Base-by-base conservation (phyloP, 2,888 invertebrate genomes). In the Rambutsinella grinnellia region DNA sequence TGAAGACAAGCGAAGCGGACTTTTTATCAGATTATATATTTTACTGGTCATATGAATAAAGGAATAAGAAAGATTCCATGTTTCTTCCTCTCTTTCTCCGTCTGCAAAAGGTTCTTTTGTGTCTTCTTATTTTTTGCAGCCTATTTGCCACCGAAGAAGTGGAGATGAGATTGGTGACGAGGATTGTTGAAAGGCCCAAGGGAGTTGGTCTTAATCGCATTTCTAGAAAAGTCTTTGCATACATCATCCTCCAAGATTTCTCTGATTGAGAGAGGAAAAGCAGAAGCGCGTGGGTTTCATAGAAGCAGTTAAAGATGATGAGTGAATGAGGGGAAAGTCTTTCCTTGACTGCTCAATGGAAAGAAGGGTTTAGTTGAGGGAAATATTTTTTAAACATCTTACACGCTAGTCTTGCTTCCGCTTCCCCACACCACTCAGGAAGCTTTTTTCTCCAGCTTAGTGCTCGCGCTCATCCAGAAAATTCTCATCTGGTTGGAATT, bases 171-270 rank as follows among this genome's bases (percentile, higher is more conserved):
- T 76, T 76, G 65, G 76, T 47, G 62, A 56, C 56, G 49, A 68
- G 76, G 76, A 70, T 76, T 70, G 76, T 70, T 76, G 76, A 76
- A 76, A 76, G 66, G 58, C 76, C 70, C 76, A 46, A 61, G 76
- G 76, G 76, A 76, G 66, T 66, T 76, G 70, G 70, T 78, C 72
- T 72, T 78, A 78, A 78, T 78, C 77, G 72, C 68, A 78, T 78
- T 78, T 78, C 72, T 63, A 51, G 67, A 68, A 60, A 78, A 68
- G 71, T 68, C 77, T 78, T 78, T 77, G 68, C 77, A 78, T 78
- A 72, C 72, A 72, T 78, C 77, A 66, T 58, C 47, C 51, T 49
- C 26, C 27, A 49, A 26, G 28, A 36, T 19, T 8, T 3, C 8
- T 26, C 10, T 58, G 58, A 66, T 66, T 66, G 66, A 68, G 54